These are phyloP conservation scores for Laticauda colubrina DNA, from an alignment of 2,113 vertebrate genomes.

Conservation along the genomic window DNA sequence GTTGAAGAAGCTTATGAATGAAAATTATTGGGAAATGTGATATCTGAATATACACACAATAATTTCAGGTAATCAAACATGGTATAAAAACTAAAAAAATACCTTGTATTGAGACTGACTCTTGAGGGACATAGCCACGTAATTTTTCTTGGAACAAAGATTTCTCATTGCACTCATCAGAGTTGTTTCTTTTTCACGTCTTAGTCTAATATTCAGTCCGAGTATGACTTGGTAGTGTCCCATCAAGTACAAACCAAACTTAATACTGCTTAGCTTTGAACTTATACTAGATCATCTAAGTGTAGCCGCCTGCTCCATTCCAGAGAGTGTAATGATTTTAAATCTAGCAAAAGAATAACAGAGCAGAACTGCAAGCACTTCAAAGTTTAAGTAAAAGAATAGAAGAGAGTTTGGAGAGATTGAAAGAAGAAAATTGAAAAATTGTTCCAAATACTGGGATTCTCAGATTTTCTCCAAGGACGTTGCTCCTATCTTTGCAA, in stretches of 20 bases:
- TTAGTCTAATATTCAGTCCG: not conserved
- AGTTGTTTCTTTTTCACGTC: not conserved
- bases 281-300: not conserved
- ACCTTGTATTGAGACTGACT: not conserved
- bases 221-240: not conserved
- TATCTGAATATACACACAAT: not conserved
- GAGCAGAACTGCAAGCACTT: not conserved
- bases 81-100: not conserved
- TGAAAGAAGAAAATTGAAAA: not conserved
- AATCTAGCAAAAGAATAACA: not conserved
- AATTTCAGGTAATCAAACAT: not conserved
- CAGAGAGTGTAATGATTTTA: conserved; percentile 8
- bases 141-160: not conserved
- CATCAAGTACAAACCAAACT: not conserved
- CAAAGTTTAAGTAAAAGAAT: not conserved
- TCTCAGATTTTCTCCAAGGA: not conserved
- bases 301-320: not conserved
- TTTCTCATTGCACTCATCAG: not conserved
- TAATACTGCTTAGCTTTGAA: not conserved
- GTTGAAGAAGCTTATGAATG: not conserved
- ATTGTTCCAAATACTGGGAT: conserved; percentile 12
- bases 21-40: not conserved
- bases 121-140: not conserved
- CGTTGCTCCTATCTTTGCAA: not conserved
- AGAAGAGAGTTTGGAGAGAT: not conserved